These are phyloP conservation scores for Philopotamus ludificatus DNA, from an alignment of 1,140 invertebrate species.

Conservation along the genomic window DNA sequence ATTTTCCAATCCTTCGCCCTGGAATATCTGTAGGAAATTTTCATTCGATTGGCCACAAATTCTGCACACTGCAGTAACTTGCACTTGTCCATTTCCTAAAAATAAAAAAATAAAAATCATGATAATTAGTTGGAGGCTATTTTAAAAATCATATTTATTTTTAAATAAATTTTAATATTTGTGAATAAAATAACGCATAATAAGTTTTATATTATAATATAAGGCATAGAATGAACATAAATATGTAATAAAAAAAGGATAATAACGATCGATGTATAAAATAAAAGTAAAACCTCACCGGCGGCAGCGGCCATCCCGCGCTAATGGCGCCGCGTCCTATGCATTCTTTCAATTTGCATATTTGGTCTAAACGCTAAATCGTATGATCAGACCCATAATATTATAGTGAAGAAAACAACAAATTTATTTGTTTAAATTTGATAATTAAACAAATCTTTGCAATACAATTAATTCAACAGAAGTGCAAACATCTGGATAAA, in stretches of 20 bases:
- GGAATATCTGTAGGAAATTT: conserved; percentile 58
- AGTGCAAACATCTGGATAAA: neutral
- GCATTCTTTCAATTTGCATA: neutral
- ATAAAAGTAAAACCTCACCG: no score
- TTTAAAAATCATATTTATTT: no score
- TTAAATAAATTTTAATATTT: no score
- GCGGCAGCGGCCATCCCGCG: neutral
- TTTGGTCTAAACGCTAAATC: conserved; percentile 1
- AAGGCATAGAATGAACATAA: no score
- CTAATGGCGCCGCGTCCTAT: conserved; percentile 1
- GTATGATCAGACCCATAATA: no score
- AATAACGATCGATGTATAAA: neutral
- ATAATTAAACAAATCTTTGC: no score
- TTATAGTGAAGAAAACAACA: neutral
- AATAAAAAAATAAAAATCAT: neutral
- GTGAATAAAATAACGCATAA: no score
- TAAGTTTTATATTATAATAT: no score
- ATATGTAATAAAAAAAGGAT: no score
- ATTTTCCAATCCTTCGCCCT: conserved; percentile 57
- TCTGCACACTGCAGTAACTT: conserved; percentile 54
- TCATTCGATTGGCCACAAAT: conserved; percentile 57
- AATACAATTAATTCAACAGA: neutral
- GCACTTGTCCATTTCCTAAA: conserved; percentile 42
- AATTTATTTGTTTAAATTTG: no score
- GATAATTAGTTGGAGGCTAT: no score